Percentiles rank a stretch among this genome's conserved stretches.
phyloP scores from a whole-genome alignment of 2,888 invertebrate species.

The Argyresthia albistria region DNA sequence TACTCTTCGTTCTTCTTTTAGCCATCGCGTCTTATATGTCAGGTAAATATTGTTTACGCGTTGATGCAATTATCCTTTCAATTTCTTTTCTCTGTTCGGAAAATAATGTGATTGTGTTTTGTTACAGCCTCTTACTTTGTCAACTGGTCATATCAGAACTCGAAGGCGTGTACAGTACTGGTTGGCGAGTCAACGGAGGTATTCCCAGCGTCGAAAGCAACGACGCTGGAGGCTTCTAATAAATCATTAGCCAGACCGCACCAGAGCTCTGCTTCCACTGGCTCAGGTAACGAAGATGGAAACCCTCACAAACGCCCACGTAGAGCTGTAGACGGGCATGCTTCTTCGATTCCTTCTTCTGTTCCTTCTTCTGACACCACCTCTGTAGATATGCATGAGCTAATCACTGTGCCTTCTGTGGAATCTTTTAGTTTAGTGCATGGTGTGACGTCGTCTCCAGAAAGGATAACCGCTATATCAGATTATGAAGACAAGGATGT shows the following conservation, averaged over 20 bases:
- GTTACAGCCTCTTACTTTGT: constrained; percentile 83
- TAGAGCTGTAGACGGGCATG: constrained; percentile 80
- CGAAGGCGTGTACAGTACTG: constrained; percentile 87
- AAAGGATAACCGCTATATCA: constrained; percentile 17
- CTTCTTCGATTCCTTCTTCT: constrained; percentile 49
- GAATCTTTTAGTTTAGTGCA: constrained; percentile 61
- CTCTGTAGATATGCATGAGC: constrained; percentile 64
- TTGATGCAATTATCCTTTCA: neutral
- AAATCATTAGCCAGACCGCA: constrained; percentile 79
- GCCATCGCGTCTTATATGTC: constrained; percentile 90
- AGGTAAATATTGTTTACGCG: constrained; percentile 76
- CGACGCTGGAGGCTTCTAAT: constrained; percentile 78
- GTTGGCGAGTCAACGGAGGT: constrained; percentile 84
- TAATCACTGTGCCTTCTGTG: constrained; percentile 50
- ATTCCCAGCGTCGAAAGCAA: constrained; percentile 78
- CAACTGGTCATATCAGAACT: constrained; percentile 88
- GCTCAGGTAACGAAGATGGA: constrained; percentile 58
- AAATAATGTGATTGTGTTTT: constrained; percentile 8
- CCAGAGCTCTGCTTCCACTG: constrained; percentile 69
- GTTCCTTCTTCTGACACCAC: constrained; percentile 38
- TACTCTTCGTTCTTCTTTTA: constrained; percentile 85
- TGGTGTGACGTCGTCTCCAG: constrained; percentile 42
- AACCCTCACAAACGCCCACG: constrained; percentile 74
- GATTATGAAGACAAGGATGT: constrained; percentile 26
- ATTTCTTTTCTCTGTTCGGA: constrained; percentile 6